Evolutionary conservation across 2,113 vertebrate species (phyloP).

Genomic region (Protobothrops mucrosquamatus): DNA sequence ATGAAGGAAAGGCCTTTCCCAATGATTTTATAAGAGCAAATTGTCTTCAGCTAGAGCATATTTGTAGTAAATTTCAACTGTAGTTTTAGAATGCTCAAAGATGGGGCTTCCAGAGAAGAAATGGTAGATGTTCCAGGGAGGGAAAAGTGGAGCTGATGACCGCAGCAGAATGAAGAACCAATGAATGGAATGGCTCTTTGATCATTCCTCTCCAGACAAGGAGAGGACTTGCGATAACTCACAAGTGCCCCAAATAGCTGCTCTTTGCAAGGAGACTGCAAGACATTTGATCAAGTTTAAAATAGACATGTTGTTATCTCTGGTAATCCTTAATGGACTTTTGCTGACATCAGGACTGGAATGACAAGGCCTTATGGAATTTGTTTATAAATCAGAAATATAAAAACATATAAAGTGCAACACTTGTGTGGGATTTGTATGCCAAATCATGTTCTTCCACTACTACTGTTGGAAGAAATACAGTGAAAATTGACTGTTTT

Average conservation of each 20-base stretch:
- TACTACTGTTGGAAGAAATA: neutral
- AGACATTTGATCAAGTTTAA: neutral
- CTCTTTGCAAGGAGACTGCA: neutral
- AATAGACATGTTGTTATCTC: neutral
- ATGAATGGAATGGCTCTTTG: neutral
- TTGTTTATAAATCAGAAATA: neutral
- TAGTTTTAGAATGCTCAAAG: neutral
- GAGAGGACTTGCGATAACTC: neutral
- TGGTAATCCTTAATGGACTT: neutral
- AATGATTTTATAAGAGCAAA: neutral
- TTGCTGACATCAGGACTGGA: neutral
- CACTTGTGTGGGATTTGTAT: neutral
- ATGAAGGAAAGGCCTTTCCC: neutral
- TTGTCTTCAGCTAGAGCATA: neutral
- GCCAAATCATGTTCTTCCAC: neutral
- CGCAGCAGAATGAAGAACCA: neutral
- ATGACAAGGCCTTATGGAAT: neutral
- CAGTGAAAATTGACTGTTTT: neutral
- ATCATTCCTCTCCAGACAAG: neutral
- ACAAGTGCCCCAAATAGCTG: neutral
- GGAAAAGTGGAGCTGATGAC: neutral
- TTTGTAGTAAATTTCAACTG: neutral
- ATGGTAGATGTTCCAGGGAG: neutral
- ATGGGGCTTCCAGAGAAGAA: neutral
- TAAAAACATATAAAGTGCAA: neutral